phyloP scores from a whole-genome alignment of 2,113 vertebrate species.

The Peromyscus leucopus region DNA sequence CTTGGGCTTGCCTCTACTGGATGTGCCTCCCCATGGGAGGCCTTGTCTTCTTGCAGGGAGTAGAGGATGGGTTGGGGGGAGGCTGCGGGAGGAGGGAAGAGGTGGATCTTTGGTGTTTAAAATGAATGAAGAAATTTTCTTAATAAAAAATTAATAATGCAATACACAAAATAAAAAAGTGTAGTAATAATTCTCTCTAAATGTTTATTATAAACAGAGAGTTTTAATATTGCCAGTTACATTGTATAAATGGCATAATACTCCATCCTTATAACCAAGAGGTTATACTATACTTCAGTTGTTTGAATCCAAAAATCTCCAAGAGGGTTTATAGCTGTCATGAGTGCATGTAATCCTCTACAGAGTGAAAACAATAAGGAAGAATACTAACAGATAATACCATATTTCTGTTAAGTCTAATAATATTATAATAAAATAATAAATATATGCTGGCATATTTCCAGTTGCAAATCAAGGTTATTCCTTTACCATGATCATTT shows the following conservation, averaged over 20 bases:
- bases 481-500: not conserved
- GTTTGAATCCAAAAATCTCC: not conserved
- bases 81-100: no score
- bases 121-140: no score
- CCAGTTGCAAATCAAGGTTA: constrained; percentile 1
- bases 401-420: constrained; percentile 2
- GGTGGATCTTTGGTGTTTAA: no score
- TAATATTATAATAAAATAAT: not conserved
- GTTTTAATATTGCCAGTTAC: not conserved
- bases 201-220: not conserved
- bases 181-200: not conserved
- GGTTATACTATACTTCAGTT: not conserved
- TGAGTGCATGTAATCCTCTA: not conserved
- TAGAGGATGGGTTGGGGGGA: no score
- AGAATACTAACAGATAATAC: not conserved
- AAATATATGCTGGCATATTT: constrained; percentile 38
- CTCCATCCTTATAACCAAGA: not conserved
- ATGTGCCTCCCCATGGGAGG: no score
- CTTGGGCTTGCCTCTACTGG: no score
- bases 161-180: not conserved
- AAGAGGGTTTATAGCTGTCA: not conserved
- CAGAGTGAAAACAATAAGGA: not conserved
- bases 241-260: not conserved
- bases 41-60: no score
- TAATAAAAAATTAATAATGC: not conserved